Evolutionary conservation across 2,797 vertebrate genomes (phyloP).

Genomic region (Nasua narica): DNA sequence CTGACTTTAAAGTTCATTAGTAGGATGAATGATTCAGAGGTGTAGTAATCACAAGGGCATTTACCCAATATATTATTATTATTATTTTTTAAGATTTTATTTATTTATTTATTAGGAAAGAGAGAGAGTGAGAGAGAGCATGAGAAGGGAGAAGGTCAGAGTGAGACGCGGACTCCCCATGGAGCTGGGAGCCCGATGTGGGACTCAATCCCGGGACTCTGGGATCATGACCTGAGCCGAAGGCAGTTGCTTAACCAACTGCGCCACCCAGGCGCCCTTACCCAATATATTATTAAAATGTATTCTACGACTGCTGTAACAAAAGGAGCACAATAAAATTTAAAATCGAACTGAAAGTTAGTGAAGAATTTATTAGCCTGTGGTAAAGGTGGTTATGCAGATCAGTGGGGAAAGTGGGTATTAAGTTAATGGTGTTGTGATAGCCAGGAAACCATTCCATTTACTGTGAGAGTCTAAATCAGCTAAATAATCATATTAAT

Average conservation of each 20-base stretch:
- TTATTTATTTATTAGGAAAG: too few relatives aligned
- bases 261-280: too few relatives aligned
- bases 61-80: neutral
- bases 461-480: neutral
- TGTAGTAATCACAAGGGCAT: neutral
- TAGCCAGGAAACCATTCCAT: neutral
- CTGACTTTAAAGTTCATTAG: neutral
- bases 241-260: too few relatives aligned
- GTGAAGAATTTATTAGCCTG: neutral
- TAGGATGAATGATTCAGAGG: neutral
- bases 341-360: neutral
- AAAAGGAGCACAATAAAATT: neutral
- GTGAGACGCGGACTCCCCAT: too few relatives aligned
- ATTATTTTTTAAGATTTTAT: too few relatives aligned
- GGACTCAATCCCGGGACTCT: too few relatives aligned
- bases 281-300: neutral
- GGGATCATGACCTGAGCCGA: too few relatives aligned
- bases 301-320: neutral
- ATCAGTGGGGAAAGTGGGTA: neutral
- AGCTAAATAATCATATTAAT: neutral
- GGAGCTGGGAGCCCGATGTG: too few relatives aligned
- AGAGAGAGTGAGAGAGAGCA: too few relatives aligned
- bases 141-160: too few relatives aligned
- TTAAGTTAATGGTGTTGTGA: neutral
- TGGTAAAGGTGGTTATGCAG: neutral